These are phyloP conservation scores for Acomys russatus DNA, from an alignment of 2,797 vertebrate genomes.

Conservation along the genomic window DNA sequence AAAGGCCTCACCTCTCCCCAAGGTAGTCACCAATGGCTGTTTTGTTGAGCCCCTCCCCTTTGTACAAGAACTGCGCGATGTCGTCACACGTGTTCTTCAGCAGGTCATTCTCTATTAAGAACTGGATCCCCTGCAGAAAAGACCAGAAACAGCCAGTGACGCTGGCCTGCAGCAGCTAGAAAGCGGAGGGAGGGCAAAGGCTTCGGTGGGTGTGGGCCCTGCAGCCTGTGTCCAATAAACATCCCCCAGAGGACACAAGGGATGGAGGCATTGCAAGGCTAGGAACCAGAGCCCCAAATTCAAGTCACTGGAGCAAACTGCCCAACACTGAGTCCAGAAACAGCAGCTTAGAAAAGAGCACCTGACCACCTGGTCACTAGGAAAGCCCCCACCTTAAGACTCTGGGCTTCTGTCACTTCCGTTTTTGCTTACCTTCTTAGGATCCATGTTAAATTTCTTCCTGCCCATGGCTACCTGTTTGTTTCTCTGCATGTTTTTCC, in stretches of 20 bases:
- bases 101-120: conserved; percentile 96
- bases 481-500: conserved; percentile 99
- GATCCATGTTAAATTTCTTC: conserved; percentile 99
- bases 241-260: fast-evolving
- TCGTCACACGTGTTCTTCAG: conserved; percentile 96
- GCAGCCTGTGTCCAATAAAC: too few relatives aligned
- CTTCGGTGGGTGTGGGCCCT: background rate
- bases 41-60: conserved; percentile 98
- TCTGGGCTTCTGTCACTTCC: background rate
- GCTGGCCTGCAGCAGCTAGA: background rate
- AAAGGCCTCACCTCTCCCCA: conserved; percentile 92
- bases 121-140: conserved; percentile 94
- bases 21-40: conserved; percentile 98
- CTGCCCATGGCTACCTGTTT: conserved; percentile 99
- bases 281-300: background rate
- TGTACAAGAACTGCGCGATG: conserved; percentile 97
- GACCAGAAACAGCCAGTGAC: background rate
- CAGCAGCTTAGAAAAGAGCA: background rate
- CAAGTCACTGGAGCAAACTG: background rate
- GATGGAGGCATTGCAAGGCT: background rate
- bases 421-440: conserved; percentile 94
- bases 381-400: background rate
- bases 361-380: too few relatives aligned
- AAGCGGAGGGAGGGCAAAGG: background rate
- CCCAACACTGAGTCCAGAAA: background rate